Percentiles rank a stretch among this genome's conserved stretches.
Evolutionary conservation across 2,888 invertebrate species (phyloP).

Genomic region (Strigamia crassipes): DNA sequence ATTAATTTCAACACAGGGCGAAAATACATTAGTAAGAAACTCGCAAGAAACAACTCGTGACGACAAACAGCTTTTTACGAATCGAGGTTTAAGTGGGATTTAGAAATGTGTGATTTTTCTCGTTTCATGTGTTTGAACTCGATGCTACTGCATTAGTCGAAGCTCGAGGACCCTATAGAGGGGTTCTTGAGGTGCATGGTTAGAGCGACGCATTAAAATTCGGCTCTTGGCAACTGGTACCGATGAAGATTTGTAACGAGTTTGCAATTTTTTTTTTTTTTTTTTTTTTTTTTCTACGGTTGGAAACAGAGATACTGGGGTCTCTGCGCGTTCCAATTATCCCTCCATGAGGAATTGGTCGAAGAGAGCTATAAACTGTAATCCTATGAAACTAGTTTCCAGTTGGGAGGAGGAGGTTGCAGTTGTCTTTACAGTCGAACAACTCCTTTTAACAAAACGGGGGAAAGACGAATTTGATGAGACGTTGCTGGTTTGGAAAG

Average conservation of each 20-base stretch:
- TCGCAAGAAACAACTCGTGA: too few relatives aligned
- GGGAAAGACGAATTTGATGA: not conserved
- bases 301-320: not conserved
- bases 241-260: not conserved
- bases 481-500: too few relatives aligned
- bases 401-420: not conserved
- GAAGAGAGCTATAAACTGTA: constrained; percentile 10
- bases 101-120: too few relatives aligned
- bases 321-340: constrained; percentile 15
- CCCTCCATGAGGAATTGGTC: constrained; percentile 19
- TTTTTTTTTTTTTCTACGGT: not conserved
- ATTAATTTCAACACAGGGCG: not conserved
- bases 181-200: too few relatives aligned
- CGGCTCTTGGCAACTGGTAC: not conserved
- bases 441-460: not conserved
- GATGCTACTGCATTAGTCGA: too few relatives aligned
- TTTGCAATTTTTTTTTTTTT: not conserved
- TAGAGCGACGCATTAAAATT: not conserved
- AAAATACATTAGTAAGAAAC: not conserved
- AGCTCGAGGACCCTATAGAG: too few relatives aligned
- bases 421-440: not conserved
- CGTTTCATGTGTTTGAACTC: too few relatives aligned
- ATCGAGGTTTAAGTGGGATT: too few relatives aligned
- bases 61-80: too few relatives aligned
- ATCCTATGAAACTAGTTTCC: constrained; percentile 23